Base-by-base conservation (phyloP, 2,888 invertebrate species). In the Osedax frankpressi region DNA sequence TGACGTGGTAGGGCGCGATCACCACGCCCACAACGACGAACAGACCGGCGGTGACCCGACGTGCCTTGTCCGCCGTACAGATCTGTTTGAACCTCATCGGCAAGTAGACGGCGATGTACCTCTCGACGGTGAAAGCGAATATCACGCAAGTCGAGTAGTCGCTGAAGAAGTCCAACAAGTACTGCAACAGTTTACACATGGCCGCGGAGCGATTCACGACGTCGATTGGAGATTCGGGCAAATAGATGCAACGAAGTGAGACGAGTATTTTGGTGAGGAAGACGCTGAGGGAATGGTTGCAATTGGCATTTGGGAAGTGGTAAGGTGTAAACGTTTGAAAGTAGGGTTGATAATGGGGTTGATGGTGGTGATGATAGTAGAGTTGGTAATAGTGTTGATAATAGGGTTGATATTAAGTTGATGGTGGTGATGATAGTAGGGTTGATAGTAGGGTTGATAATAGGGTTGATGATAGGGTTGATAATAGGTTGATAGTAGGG, bases 71-170 rank as follows among this genome's bases (percentile, higher is more conserved):
- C 29, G 77, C 77, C 2, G 78, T 78, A 59, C 78, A 78, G 28
- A 77, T 30, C 60, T 78, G 76, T 59, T 78, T 77, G 74, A 77
- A 78, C 19, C 70, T 62, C 0, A 78, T 71, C 29, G 78, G 78
- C 30, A 72, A 60, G 75, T 78, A 78, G 59, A 76, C 76, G 14
- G 78, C 78, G 11, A 77, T 72, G 75, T 72, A 77, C 1, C 78
- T 30, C 71, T 78, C 78, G 3, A 78, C 70, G 59, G 78, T 78
- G 75, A 78, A 78, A 60, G 75, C 75, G 65, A 78, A 70, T 65
- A 78, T 77, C n/a, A 78, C 74, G 63, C 75, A 75, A 28, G 78
- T 76, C 6, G 78, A 78, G 71, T 77, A 78, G 75, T 78, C 75
- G 0, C 77, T 76, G 69, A 77, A 76, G 28, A 78, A 70, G 68